Evolutionary conservation across 2,113 vertebrate species (phyloP).

Genomic region (Buteo buteo): DNA sequence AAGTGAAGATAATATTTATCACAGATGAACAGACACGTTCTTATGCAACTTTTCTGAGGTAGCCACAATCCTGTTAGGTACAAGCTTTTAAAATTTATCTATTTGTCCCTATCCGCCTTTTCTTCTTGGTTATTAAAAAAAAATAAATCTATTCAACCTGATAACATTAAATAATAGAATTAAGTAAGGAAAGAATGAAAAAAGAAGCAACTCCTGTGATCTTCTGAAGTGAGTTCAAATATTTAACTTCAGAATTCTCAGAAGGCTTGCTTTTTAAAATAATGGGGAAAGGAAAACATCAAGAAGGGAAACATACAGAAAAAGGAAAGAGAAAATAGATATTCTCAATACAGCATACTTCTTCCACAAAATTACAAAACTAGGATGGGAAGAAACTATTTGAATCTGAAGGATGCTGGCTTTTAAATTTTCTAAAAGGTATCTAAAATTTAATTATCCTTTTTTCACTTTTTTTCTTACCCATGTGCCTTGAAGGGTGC

Average conservation of each 20-base stretch:
- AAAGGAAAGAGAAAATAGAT: background rate
- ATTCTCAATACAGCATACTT: background rate
- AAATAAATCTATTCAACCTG: background rate
- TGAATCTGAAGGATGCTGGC: background rate
- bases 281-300: background rate
- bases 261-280: background rate
- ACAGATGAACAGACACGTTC: background rate
- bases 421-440: background rate
- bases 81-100: background rate
- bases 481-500: background rate
- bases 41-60: background rate
- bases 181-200: background rate
- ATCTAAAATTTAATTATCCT: background rate
- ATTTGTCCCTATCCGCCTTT: rapidly evolving
- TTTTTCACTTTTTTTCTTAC: background rate
- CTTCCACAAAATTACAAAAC: background rate
- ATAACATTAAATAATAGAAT: background rate
- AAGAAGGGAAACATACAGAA: background rate
- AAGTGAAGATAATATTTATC: background rate
- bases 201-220: background rate
- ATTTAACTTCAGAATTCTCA: background rate
- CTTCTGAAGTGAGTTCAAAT: background rate
- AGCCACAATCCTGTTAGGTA: background rate
- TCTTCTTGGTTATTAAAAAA: background rate
- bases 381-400: background rate